phyloP scores from a whole-genome alignment of 2,888 invertebrate species.

The Ceratothoa steindachneri region DNA sequence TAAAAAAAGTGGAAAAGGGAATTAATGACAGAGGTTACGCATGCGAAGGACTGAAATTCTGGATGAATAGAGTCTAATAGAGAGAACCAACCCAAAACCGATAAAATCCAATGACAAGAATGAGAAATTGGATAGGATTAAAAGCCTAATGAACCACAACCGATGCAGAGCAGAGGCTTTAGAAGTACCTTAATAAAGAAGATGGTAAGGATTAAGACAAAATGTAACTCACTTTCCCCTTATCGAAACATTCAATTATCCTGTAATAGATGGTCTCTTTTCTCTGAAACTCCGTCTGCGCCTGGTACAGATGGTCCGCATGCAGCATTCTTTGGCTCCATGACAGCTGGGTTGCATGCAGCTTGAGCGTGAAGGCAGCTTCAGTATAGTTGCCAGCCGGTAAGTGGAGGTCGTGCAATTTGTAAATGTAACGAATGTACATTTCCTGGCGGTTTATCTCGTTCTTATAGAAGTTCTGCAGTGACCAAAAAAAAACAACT shows the following conservation, averaged over 20 bases:
- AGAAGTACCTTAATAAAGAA: too few species aligned
- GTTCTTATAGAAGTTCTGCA: slow-evolving; percentile 89
- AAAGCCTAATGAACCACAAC: too few species aligned
- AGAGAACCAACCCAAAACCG: too few species aligned
- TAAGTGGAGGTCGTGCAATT: slow-evolving; percentile 84
- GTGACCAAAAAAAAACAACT: slow-evolving; percentile 40
- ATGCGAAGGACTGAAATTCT: too few species aligned
- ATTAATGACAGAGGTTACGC: too few species aligned
- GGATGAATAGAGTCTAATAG: too few species aligned
- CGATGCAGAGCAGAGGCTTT: too few species aligned
- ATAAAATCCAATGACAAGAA: too few species aligned
- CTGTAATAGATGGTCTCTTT: slow-evolving; percentile 82
- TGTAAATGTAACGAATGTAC: slow-evolving; percentile 92
- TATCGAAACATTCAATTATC: slow-evolving; percentile 87
- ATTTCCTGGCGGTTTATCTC: slow-evolving; percentile 92
- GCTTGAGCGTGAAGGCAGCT: slow-evolving; percentile 86
- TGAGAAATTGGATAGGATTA: too few species aligned
- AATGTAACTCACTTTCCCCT: slow-evolving; percentile 87
- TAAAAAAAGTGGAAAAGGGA: too few species aligned
- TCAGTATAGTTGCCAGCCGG: slow-evolving; percentile 89
- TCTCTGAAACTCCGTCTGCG: slow-evolving; percentile 79
- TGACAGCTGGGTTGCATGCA: slow-evolving; percentile 84
- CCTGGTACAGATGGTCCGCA: slow-evolving; percentile 58
- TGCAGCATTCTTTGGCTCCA: slow-evolving; percentile 61
- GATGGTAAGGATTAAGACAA: too few species aligned